Evolutionary conservation across 2,888 invertebrate genomes (phyloP), one percentile per base, ranked within the genome.

Genomic region (Drosophila siamana): DNA sequence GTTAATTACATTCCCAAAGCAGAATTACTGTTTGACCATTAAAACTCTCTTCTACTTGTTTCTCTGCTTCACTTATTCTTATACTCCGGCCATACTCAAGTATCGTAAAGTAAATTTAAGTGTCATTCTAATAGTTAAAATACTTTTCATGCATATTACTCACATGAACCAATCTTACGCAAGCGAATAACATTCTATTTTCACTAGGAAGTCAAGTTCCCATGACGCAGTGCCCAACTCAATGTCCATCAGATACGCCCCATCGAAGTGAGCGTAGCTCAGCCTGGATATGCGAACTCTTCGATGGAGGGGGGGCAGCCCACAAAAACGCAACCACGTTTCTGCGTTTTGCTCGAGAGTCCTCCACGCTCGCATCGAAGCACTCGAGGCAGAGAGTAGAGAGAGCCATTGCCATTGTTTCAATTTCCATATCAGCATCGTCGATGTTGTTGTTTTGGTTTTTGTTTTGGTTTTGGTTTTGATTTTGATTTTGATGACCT

Each of bases 401-500:
- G 40, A 46, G 54, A 60, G 40, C 52, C 56, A 66, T 72, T 65
- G 83, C 71, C 86, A 84, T 84, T 84, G 83, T 84, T 84, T 84
- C 83, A 86, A 80, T 84, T 83, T 88, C 46, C 69, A 74, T 88
- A 81, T 78, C 81, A 81, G 44, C 68, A 63, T 66, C 65, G 30
- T n/a, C 28, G 67, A 48, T 47, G 65, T 43, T 54, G 3, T 43
- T 33, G 11, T 51, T 56, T 9, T 33, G 4, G n/a, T 48, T 22
- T 22, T 41, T 50, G 48, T 44, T 65, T 33, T 59, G 40, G 16
- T 50, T 41, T 3, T 68, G 47, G 19, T 61, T 65, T n/a, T 69
- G 48, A 61, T 85, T 86, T 75, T 78, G 82, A 85, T 85, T 88
- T 82, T 82, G 86, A 88, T 88, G 88, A 83, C 88, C 88, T 70